These are phyloP conservation scores for Platalea minor DNA, from an alignment of 2,797 vertebrate genomes.

Conservation along the genomic window DNA sequence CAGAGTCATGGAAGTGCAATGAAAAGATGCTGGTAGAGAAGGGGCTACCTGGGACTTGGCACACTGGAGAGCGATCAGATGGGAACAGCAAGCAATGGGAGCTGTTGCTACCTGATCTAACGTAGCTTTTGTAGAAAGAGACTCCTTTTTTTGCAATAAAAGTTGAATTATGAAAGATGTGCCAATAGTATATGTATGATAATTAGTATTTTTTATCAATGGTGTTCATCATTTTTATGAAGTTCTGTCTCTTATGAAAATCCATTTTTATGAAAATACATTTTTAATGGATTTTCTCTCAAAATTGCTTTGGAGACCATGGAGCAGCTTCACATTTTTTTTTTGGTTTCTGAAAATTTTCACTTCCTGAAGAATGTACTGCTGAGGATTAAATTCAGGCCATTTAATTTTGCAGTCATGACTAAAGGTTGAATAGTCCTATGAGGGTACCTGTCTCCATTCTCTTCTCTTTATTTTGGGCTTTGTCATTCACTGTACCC, in stretches of 20 bases:
- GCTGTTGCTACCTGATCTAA: background rate
- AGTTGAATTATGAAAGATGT: background rate
- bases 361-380: background rate
- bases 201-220: background rate
- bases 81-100: background rate
- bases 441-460: background rate
- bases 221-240: background rate
- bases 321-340: background rate
- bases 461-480: background rate
- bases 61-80: rapidly evolving
- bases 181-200: background rate
- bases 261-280: background rate
- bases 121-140: background rate
- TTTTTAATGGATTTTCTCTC: background rate
- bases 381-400: background rate
- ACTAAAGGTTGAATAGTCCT: background rate
- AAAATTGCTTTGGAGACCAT: background rate
- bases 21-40: background rate
- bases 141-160: background rate
- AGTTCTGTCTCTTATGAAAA: background rate
- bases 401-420: background rate
- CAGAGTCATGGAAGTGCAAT: background rate
- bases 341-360: background rate
- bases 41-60: background rate
- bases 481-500: background rate